Conservation (phyloP, 2,888 invertebrate genomes). For the Drosophila nr. perissopoda region DNA sequence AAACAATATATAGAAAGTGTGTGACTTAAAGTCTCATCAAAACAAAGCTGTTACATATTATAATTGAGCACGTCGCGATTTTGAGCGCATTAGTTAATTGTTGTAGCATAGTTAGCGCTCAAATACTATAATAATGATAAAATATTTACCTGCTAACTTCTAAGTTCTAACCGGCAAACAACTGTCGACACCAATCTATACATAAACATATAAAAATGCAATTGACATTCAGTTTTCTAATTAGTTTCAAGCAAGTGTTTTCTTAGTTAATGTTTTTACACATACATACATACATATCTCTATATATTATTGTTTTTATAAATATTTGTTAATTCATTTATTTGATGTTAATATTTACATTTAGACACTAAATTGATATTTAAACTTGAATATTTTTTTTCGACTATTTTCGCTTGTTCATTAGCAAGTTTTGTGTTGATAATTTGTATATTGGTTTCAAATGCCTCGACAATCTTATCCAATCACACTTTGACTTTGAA, state of each 20-base stretch:
- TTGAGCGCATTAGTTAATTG: slow-evolving; percentile 56
- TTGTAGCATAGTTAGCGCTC: slow-evolving; percentile 54
- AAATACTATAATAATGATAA: slow-evolving; percentile 34
- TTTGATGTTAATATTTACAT: slow-evolving; percentile 1
- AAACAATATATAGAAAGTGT: slow-evolving; percentile 32
- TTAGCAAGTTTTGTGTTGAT: not conserved
- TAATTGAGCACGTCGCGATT: slow-evolving; percentile 42
- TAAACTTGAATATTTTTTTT: not conserved
- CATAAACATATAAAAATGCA: slow-evolving; percentile 3
- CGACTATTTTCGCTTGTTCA: not conserved
- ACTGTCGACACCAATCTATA: slow-evolving; percentile 30
- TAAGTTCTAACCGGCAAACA: slow-evolving; percentile 3
- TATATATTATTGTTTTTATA: slow-evolving; percentile 1
- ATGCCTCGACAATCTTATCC: slow-evolving; percentile 66
- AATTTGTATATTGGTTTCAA: slow-evolving; percentile 25
- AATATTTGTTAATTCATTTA: not conserved
- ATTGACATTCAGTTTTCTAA: slow-evolving; percentile 40
- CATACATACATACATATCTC: slow-evolving; percentile 1
- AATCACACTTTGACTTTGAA: slow-evolving; percentile 39
- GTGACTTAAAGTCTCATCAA: slow-evolving; percentile 71
- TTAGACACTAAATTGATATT: not conserved
- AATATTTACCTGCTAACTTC: slow-evolving; percentile 26
- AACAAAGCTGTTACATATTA: slow-evolving; percentile 51
- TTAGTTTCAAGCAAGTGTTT: slow-evolving; percentile 5
- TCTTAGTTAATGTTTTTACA: slow-evolving; percentile 8